Evolutionary conservation across 2,797 vertebrate species (phyloP).

Genomic region (Champsocephalus esox): DNA sequence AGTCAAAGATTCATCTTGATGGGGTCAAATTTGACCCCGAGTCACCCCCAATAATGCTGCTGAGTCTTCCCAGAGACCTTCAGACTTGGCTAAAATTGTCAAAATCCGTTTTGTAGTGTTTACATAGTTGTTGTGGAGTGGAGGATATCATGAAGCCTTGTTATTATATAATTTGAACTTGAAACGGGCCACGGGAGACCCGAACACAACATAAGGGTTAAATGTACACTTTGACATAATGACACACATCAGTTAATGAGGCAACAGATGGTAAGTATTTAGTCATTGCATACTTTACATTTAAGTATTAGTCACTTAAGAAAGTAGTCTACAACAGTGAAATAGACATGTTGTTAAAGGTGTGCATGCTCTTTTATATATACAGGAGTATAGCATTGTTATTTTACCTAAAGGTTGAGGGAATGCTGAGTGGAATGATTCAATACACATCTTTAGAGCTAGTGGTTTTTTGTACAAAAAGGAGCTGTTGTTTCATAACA

Average conservation of each 20-base stretch:
- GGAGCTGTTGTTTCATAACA: conserved; percentile 77
- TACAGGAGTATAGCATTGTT: neutral
- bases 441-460: too few species aligned
- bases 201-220: too few species aligned
- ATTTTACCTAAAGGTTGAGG: neutral
- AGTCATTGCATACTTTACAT: neutral
- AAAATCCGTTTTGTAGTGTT: too few species aligned
- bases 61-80: too few species aligned
- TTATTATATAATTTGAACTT: too few species aligned
- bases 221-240: neutral
- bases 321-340: neutral
- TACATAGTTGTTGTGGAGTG: too few species aligned
- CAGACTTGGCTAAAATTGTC: too few species aligned
- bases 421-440: neutral
- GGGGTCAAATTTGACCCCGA: too few species aligned
- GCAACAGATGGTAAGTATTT: neutral
- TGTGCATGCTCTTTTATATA: neutral
- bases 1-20: too few species aligned
- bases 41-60: too few species aligned
- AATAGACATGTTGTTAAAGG: neutral
- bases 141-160: too few species aligned
- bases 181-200: too few species aligned
- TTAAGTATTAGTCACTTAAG: neutral
- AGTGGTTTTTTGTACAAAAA: neutral
- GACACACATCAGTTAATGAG: neutral